phyloP scores from a whole-genome alignment of 2,888 invertebrate genomes.

The Cotesia congregata region DNA sequence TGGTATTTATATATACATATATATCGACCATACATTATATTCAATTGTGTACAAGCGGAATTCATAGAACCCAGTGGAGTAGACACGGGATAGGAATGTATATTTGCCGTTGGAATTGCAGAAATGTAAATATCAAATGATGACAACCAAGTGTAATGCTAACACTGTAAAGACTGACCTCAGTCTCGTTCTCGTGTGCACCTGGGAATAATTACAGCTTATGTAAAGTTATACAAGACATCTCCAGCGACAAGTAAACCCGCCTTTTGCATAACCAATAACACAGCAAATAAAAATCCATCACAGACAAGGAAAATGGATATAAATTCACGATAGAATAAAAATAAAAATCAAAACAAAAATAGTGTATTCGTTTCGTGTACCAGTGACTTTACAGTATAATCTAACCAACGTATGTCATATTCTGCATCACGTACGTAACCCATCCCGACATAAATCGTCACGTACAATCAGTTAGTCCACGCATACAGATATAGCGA shows the following conservation, averaged over 20 bases:
- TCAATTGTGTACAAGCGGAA: background rate
- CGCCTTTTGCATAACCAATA: background rate
- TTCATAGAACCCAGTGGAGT: background rate
- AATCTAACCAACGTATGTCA: slow-evolving; percentile 42
- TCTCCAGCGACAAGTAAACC: background rate
- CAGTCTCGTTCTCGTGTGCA: background rate
- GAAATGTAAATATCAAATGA: slow-evolving; percentile 41
- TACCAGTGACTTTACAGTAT: slow-evolving; percentile 22
- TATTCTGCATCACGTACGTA: slow-evolving; percentile 36
- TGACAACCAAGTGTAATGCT: slow-evolving; percentile 37
- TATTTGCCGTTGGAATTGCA: slow-evolving; percentile 40
- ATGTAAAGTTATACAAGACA: background rate
- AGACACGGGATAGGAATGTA: slow-evolving; percentile 17
- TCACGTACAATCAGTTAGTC: slow-evolving; percentile 58
- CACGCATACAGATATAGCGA: slow-evolving; percentile 49
- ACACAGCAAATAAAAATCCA: background rate
- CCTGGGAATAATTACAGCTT: background rate
- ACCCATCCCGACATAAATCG: slow-evolving; percentile 54
- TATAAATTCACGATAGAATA: background rate
- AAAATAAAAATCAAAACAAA: slow-evolving; percentile 3
- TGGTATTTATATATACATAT: background rate
- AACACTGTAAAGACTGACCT: slow-evolving; percentile 34
- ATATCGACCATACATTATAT: background rate
- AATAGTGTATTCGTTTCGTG: background rate
- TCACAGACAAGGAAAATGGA: background rate